phyloP scores from a whole-genome alignment of 30 jellyfish, hydroid and myxozoan genomes.

The Euphysa ruthae region DNA sequence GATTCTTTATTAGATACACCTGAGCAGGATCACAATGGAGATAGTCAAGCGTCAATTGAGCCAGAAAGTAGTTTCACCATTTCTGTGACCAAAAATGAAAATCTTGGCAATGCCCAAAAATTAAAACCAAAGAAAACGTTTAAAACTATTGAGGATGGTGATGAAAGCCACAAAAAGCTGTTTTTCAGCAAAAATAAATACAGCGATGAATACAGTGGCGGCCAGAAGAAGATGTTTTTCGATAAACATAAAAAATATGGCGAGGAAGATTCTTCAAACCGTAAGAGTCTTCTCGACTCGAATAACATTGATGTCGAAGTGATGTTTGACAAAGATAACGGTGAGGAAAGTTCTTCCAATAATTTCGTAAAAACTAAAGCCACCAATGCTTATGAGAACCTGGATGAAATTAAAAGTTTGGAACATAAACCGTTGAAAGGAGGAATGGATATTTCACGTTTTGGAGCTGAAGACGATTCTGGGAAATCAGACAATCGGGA shows the following conservation, averaged over 20 bases:
- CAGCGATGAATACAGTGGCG: too few relatives aligned
- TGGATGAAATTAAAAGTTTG: background rate
- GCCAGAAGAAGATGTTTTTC: constrained; percentile 53
- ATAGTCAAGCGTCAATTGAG: background rate
- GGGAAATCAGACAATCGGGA: background rate
- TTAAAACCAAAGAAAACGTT: too few relatives aligned
- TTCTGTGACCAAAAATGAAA: constrained; percentile 14
- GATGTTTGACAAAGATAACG: constrained; percentile 21
- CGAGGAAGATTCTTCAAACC: constrained; percentile 22
- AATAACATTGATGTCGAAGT: constrained; percentile 42
- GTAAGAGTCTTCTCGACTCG: constrained; percentile 8
- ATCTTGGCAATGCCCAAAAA: background rate
- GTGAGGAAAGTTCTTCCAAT: background rate
- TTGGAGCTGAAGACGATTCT: constrained; percentile 6
- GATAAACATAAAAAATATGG: constrained; percentile 32
- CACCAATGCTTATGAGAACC: background rate
- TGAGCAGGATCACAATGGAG: background rate
- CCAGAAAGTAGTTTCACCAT: constrained; percentile 12
- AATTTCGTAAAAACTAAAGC: background rate
- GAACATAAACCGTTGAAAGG: background rate
- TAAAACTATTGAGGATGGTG: too few relatives aligned
- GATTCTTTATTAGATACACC: background rate
- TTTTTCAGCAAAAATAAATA: too few relatives aligned
- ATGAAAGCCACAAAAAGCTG: background rate
- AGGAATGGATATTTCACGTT: background rate